Evolutionary conservation across 2,888 invertebrate species (phyloP), one percentile per base, ranked within the genome.

Genomic region (Tetramorium bicarinatum): DNA sequence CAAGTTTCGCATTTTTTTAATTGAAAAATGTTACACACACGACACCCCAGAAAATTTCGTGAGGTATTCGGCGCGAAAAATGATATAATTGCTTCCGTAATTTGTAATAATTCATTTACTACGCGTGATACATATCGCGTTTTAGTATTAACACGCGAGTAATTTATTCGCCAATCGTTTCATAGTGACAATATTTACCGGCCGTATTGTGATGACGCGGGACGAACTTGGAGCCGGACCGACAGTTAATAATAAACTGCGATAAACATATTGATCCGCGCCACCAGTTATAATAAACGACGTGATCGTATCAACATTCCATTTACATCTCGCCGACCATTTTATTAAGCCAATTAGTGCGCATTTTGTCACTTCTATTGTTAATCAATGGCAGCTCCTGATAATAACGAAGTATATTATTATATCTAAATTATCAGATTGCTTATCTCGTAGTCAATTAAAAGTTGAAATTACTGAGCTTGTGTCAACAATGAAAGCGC

Each of bases 161-260:
- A 86, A 88, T 89, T 89, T 83, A 82, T 75, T 89, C 82, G 56
- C 74, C 81, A 75, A 34, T 87, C 80, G 85, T 85, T 89, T 89
- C 82, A 75, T 47, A 79, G 71, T 80, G 62, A 44, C 85, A 71
- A 75, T 81, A 83, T 84, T 88, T 71, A 29, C 69, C 41, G 54
- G 75, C 44, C 86, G 82, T 87, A 82, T 86, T 83, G 82, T 87
- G 83, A 88, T 76, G 83, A 89, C 59, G 56, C 69, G 21, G 54
- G 18, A 62, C 82, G 61, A 72, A 81, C 80, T 84, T 69, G 59
- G 15, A 25, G 47, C 25, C 59, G 61, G 38, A n/a, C 66, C 62
- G 81, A 49, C 75, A 67, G 82, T 84, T 85, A 87, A 89, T 87
- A 89, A 89, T 88, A 88, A 85, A 85, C 84, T 79, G 75, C 71